Evolutionary conservation across 53 echinoderm and acorn worm species (phyloP), one percentile per base, ranked within the genome.

Genomic region (Stichopus horrens): DNA sequence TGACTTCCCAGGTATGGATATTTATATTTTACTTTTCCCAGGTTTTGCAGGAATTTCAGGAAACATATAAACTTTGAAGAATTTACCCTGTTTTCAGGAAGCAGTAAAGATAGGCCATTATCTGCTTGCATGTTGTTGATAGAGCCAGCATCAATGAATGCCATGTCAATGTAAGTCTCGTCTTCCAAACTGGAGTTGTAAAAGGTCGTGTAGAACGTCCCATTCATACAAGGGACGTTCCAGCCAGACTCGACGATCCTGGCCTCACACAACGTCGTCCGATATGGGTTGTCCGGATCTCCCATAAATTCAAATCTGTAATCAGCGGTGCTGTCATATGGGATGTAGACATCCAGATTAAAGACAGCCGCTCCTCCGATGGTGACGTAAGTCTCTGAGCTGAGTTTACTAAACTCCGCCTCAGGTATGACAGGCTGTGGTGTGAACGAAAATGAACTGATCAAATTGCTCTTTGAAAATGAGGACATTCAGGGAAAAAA

Each of bases 191-290:
- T 93, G 54, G 96, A 93, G 57, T 90, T 88, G 79, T 92, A 96
- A 7, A 75, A 53, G 5, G 96, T 92, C 1, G 53, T 86, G 11
- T 94, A 55, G 58, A 94, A 91, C 9, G 94, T 93, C 9, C 96
- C 96, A 67, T 96, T 96, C 6, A 96, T 89, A 53, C 96, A 96
- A 0, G 96, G 96, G 5, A 96, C 84, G 53, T 96, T 94, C 94
- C 94, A 96, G 0, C 96, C 96, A 9, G 96, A 86, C 8, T 83
- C 73, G 59, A 94, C 86, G 5, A 94, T 20, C 22, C 88, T 76
- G 10, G 89, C 96, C 77, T 94, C 93, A 55, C 96, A 96, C 23
- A 96, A 82, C 13, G 93, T 94, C 14, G 93, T 93, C 88, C 87
- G 83, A 82, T 91, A 87, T 0, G 83, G 84, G 19, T 91, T 75